These are phyloP conservation scores for Druceiella hillmani DNA, from an alignment of 2,888 invertebrate genomes.

Conservation along the genomic window DNA sequence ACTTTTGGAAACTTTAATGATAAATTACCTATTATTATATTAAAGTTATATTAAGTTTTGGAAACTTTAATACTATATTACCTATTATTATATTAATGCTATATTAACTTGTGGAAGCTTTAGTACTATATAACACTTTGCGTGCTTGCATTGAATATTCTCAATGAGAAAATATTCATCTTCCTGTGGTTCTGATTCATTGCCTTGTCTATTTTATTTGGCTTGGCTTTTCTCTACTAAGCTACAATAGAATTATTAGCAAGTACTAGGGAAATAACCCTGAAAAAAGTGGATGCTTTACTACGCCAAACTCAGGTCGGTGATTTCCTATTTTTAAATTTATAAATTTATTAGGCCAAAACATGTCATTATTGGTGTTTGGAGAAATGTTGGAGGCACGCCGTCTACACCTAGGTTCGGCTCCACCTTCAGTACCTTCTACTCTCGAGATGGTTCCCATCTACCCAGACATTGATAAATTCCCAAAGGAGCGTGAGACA, in stretches of 20 bases:
- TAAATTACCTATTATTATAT: too few relatives aligned
- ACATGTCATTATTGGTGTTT: constrained; percentile 76
- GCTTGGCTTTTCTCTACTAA: constrained; percentile 74
- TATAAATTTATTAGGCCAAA: constrained; percentile 81
- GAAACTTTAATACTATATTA: too few relatives aligned
- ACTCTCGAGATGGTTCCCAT: constrained; percentile 83
- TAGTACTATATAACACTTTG: too few relatives aligned
- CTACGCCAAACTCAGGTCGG: constrained; percentile 73
- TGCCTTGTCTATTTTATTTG: constrained; percentile 68
- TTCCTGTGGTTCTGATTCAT: constrained; percentile 70
- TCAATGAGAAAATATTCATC: too few relatives aligned
- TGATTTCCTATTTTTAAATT: constrained; percentile 78
- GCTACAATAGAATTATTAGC: constrained; percentile 74
- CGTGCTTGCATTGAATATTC: too few relatives aligned
- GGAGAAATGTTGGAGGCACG: constrained; percentile 72
- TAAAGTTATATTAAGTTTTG: too few relatives aligned
- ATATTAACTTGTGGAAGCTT: too few relatives aligned
- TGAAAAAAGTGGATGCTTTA: constrained; percentile 77
- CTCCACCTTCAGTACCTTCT: constrained; percentile 81
- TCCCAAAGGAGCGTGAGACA: constrained; percentile 79
- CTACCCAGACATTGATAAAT: constrained; percentile 74
- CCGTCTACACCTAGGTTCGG: constrained; percentile 63
- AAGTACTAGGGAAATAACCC: constrained; percentile 73
- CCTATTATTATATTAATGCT: too few relatives aligned
- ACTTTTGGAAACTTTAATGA: too few relatives aligned